Conservation (phyloP, 2,797 vertebrate genomes). For the Labroides dimidiatus region DNA sequence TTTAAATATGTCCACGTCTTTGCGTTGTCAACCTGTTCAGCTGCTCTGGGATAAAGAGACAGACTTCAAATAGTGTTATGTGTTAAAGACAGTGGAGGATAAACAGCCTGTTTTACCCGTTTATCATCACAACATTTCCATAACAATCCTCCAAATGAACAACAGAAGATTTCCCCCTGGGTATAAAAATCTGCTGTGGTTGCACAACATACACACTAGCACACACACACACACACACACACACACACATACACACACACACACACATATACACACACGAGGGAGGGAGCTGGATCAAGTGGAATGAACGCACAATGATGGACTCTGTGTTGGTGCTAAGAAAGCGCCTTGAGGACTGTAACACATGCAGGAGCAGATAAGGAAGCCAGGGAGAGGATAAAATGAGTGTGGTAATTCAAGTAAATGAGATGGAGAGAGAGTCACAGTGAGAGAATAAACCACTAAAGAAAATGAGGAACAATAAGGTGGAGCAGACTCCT, state of each 20-base stretch:
- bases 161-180: neutral
- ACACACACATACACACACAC: neutral
- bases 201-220: neutral
- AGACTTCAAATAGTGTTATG: neutral
- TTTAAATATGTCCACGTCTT: constrained; percentile 2
- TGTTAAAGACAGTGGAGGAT: neutral
- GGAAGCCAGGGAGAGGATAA: neutral
- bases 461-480: neutral
- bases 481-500: neutral
- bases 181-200: constrained; percentile 8
- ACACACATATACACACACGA: neutral
- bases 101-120: constrained; percentile 9
- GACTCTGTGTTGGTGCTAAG: constrained; percentile 9
- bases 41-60: constrained; percentile 4
- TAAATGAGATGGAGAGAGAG: neutral
- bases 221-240: constrained; percentile 5
- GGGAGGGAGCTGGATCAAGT: constrained; percentile 10
- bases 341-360: constrained; percentile 13
- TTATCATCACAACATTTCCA: constrained; percentile 24
- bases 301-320: constrained; percentile 22
- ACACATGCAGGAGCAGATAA: constrained; percentile 19
- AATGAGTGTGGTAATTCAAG: neutral
- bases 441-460: neutral
- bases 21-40: constrained; percentile 3
- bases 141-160: constrained; percentile 10